Evolutionary conservation across 2,797 vertebrate species (phyloP), one percentile per base, ranked within the genome.

Genomic region (Otolemur crassicaudatus): DNA sequence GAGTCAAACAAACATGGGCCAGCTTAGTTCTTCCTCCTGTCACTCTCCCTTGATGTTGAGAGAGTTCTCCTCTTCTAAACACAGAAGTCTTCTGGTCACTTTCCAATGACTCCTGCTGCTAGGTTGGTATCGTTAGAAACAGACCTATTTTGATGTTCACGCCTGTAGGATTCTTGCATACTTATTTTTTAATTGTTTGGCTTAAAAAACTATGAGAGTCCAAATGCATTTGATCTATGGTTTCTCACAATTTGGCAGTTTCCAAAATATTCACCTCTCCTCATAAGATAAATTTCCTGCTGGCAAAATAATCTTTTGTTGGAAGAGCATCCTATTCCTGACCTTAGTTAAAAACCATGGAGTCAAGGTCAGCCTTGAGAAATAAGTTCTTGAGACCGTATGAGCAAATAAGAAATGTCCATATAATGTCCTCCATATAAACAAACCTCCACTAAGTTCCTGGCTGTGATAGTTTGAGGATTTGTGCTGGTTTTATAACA

Each of bases 171-270:
- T 70, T 40, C 46, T 77, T 90, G 16, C 11, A 61, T 79, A 67
- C 34, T 70, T 65, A 94, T 67, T 92, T 90, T 20, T 94, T 90
- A 83, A 73, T 87, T 87, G 67, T 61, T 73, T 83, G 49, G 61
- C 43, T 90, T 73, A 80, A 87, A 56, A 31, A 77, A 73, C 29
- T n/a, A 23, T 23, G 67, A 76, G 43, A 82, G 58, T 5, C 31
- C 77, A 77, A 79, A 77, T 90, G 11, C 46, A 40, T 34, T 61
- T 79, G 58, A 88, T 2, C 37, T 80, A 93, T 53, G 8, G 1
- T 31, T 90, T 92, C 43, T 90, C 19, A 69, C 29, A 73, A 14
- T 92, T 90, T 40, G 25, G 4, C 27, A 61, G 37, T 81, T 86
- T 86, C 16, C 14, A 73, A 49, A 7, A 37, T 72, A 82, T 31